Evolutionary conservation across 2,797 vertebrate species (phyloP), one percentile per base, ranked within the genome.

Genomic region (Graptemys geographica): DNA sequence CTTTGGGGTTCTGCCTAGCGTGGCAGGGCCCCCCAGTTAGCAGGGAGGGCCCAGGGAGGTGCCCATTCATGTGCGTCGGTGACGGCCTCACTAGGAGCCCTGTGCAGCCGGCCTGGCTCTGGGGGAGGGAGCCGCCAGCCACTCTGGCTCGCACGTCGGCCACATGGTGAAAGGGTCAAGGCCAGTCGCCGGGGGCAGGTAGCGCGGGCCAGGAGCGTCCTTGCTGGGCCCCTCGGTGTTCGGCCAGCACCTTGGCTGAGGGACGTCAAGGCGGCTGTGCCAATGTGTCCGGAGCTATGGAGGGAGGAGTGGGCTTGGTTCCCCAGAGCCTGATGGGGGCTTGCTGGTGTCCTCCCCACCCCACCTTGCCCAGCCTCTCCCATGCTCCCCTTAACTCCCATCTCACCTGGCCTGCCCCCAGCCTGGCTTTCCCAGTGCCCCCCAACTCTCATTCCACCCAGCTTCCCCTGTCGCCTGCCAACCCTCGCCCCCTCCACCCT

Each of bases 401-500:
- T 15, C 96, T 95, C 47, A 93, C 51, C 56, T 94, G 65, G 13
- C 81, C 95, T 95, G 74, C 95, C 95, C 16, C 84, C 87, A 21
- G 80, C 52, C 86, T 91, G 92, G 84, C 44, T 86, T 21, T 81
- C 92, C 9, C 88, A 84, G 53, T 96, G 95, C 15, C 93, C 91
- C 59, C 95, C 44, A 95, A 96, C 53, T 91, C 86, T 5, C 96
- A 96, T 62, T 33, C 4, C 59, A 18, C 31, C 59, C 6, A 16
- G 31, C 59, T 62, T 62, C 31, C 59, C 56, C 59, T 33, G 31
- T 33, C 12, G 2, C 59, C 59, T 4, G 13, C 59, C 59, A 62
- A 33, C 12, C 59, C 59, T 33, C 31, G 8, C 59, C 31, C 13
- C 31, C 59, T 62, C 28, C 57, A 62, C 12, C 13, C 28, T 33